Base-by-base conservation (phyloP, 30 jellyfish, hydroid and myxozoan species). In the Aurelia coerulea region DNA sequence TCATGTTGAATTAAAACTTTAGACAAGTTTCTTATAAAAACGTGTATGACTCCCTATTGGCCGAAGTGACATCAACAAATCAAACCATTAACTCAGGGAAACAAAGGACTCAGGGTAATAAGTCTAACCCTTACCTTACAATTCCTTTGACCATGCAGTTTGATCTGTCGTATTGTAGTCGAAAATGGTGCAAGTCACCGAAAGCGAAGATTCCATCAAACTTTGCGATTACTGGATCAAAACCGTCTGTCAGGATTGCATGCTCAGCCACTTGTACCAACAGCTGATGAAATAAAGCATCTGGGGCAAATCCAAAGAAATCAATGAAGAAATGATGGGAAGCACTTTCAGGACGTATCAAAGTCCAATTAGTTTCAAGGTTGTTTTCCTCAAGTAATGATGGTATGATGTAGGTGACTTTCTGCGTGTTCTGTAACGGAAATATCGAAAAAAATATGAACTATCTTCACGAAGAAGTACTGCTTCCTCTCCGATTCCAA, bases 211-310 rank as follows among this genome's bases (percentile, higher is more conserved):
- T 65, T 10, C 78, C 81, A 50, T 80, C 90, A 29, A 6, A 80
- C 51, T 80, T 80, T 19, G 73, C 51, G 35, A 80, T 70, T 16
- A 80, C 37, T 10, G 90, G 90, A 64, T 80, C 74, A n/a, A 65
- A 17, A 34, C 81, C 67, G 41, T 52, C 81, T 23, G 73, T 39
- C 39, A 33, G 81, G 23, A 65, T 66, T 46, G 90, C 49, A 64
- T 66, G 62, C 17, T 66, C 74, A 12, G 82, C 74, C 7, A 66
- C 12, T 51, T 65, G 73, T 12, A 80, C 81, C 11, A 80, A 46
- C 59, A 80, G 62, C 66, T 80, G 90, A 71, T 80, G 90, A 53
- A 80, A 80, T 4, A 80, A 16, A 1, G 90, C 90, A 31, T 65
- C 72, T 8, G 81, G 67, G 29, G 76, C 81, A 34, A 80, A 80